A percentile compares a stretch with the other conserved stretches of the same genome.
Conservation (phyloP, 2,797 vertebrate species). For the Pitangus sulphuratus region DNA sequence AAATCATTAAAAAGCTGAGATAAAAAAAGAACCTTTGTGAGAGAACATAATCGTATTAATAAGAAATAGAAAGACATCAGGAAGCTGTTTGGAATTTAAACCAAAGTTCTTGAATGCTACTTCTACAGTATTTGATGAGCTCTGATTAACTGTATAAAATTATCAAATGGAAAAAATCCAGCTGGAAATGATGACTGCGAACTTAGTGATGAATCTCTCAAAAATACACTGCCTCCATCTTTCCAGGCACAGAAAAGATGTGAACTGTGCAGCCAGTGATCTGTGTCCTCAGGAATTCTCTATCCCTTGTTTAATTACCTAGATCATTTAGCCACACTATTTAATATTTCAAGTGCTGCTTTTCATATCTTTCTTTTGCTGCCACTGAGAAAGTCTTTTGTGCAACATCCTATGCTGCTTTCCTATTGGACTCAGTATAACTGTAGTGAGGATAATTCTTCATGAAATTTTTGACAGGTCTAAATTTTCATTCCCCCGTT, state of each 20-base stretch:
- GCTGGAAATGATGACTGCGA: neutral
- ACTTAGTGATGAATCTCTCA: neutral
- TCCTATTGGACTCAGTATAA: neutral
- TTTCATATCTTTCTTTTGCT: neutral
- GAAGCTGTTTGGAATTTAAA: slow-evolving; percentile 46
- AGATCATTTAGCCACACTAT: neutral
- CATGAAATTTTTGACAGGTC: neutral
- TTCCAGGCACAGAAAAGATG: neutral
- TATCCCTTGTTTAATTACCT: neutral
- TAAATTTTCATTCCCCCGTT: neutral
- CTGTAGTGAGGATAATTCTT: neutral
- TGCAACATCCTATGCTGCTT: neutral
- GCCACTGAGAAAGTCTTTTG: neutral
- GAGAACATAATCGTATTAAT: neutral
- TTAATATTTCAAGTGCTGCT: neutral
- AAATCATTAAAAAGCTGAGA: slow-evolving; percentile 1
- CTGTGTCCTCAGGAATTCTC: neutral
- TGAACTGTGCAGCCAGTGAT: neutral
- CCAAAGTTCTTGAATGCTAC: slow-evolving; percentile 14
- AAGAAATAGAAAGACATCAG: slow-evolving; percentile 31
- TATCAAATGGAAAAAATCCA: slow-evolving; percentile 43
- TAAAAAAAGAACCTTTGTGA: slow-evolving; percentile 44
- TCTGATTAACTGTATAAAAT: slow-evolving; percentile 59
- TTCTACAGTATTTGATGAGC: slow-evolving; percentile 43
- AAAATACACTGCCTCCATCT: neutral